These are phyloP conservation scores for Drosophila pectinifera DNA, from an alignment of 1,140 invertebrate genomes.

Conservation along the genomic window DNA sequence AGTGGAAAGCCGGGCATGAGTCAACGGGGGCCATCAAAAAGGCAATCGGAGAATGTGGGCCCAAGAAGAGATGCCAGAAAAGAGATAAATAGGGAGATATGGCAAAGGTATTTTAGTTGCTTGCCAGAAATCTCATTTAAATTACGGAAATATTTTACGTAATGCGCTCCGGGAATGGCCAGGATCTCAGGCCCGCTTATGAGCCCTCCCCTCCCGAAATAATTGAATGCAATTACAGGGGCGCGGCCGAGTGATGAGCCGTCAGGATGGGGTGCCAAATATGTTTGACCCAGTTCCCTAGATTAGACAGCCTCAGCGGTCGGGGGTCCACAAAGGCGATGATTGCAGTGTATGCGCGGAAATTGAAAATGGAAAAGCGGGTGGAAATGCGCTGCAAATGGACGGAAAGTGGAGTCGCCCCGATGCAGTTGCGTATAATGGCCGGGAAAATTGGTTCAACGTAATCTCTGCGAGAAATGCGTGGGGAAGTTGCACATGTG, in stretches of 20 bases:
- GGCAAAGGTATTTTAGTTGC: neutral
- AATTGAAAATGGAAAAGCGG: constrained; percentile 60
- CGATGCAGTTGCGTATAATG: constrained; percentile 43
- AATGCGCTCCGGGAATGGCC: constrained; percentile 26
- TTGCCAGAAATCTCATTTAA: constrained; percentile 58
- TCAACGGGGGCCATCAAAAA: constrained; percentile 5
- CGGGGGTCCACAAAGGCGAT: constrained; percentile 39
- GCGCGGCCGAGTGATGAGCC: constrained; percentile 45
- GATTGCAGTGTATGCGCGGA: constrained; percentile 74
- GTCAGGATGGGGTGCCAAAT: constrained; percentile 43
- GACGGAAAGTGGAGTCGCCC: constrained; percentile 49
- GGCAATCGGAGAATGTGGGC: constrained; percentile 7
- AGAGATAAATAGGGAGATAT: constrained; percentile 10
- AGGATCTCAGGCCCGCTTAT: constrained; percentile 21
- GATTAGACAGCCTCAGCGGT: constrained; percentile 41
- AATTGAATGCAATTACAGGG: constrained; percentile 71
- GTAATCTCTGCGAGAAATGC: constrained; percentile 28
- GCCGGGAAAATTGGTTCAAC: constrained; percentile 28
- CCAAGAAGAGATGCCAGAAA: neutral
- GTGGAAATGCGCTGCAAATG: constrained; percentile 25
- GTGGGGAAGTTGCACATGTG: neutral
- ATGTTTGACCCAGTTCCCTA: constrained; percentile 67
- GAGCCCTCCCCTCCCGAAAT: constrained; percentile 30
- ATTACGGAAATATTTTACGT: constrained; percentile 68
- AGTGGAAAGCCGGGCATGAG: constrained; percentile 30